phyloP scores from a whole-genome alignment of 2,888 invertebrate genomes.

The Euzetes globulus region DNA sequence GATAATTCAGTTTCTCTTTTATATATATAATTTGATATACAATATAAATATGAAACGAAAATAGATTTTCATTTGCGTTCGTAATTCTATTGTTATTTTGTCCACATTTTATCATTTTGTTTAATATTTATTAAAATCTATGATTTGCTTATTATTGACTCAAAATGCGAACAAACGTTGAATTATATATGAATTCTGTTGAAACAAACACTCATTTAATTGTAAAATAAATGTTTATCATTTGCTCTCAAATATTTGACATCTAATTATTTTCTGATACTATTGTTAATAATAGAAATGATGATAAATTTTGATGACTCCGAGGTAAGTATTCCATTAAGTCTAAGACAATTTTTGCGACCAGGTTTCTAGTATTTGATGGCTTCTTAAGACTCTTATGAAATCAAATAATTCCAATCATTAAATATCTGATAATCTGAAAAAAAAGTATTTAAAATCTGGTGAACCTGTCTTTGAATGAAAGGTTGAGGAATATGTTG shows the following conservation, averaged over 20 bases:
- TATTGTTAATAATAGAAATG: too few relatives aligned
- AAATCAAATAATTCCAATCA: too few relatives aligned
- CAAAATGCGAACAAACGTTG: background rate
- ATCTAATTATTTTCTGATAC: too few relatives aligned
- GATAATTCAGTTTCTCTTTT: conserved; percentile 23
- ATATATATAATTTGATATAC: background rate
- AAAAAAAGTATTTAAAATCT: background rate
- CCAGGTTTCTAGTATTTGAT: background rate
- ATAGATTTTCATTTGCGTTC: background rate
- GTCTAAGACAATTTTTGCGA: too few relatives aligned
- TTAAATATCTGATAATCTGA: background rate
- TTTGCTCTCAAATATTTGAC: too few relatives aligned
- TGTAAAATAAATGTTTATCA: too few relatives aligned
- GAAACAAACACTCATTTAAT: too few relatives aligned
- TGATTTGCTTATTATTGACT: background rate
- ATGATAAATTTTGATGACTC: too few relatives aligned
- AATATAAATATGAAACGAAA: background rate
- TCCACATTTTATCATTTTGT: background rate
- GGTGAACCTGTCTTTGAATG: background rate
- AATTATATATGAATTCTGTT: background rate
- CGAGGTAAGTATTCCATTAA: too few relatives aligned
- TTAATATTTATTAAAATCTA: background rate
- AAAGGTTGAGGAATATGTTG: background rate
- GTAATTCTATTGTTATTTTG: background rate
- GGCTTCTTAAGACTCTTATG: background rate